Evolutionary conservation across 2,113 vertebrate genomes (phyloP), one percentile per base, ranked within the genome.

Genomic region (Acinonyx jubatus): DNA sequence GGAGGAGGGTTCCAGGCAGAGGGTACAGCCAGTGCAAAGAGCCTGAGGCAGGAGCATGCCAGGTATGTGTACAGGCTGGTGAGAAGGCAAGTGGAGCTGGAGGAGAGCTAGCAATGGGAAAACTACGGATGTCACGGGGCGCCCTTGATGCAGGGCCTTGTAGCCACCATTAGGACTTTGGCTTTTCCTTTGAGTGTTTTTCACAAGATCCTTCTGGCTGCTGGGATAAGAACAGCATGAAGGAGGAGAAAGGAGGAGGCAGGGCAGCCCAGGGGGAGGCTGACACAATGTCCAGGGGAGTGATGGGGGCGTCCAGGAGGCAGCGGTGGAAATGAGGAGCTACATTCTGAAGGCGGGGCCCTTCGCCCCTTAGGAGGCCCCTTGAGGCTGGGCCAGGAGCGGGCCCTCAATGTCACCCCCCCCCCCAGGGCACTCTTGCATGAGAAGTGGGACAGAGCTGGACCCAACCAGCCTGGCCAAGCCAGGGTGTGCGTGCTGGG

Each of bases 271-370:
- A 57, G 57, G 38, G 69, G 38, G 57, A 71, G 71, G 31, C 69
- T 31, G 45, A 52, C 0, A 0, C 33, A 1, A 29, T 10, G 48
- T 45, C 50, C 29, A 5, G 61, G 69, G 33, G 45, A 83, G n/a
- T 7, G 2, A 4, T 0, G 13, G 14, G 65, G 0, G 13, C 52
- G 41, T 12, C 41, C 2, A 1, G 36, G 3, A 0, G 61, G 15
- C 50, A 7, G 27, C 68, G 10, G 12, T 3, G 29, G 4, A 50
- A 5, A 1, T 15, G 11, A 45, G 29, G 23, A n/a, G 55, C 85
- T 55, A 4, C 27, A 0, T 15, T 55, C 61, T 19, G 38, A 63
- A 18, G 7, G 13, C 4, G 52, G n/a, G 8, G 23, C 36, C 76
- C 74, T 65, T 29, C 76, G 1, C 69, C 52, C 2, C 36, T 69